A percentile compares a stretch with the other conserved stretches of the same genome.
Conservation (phyloP, 1,140 invertebrate species). For the Ceratosolen solmsi region DNA sequence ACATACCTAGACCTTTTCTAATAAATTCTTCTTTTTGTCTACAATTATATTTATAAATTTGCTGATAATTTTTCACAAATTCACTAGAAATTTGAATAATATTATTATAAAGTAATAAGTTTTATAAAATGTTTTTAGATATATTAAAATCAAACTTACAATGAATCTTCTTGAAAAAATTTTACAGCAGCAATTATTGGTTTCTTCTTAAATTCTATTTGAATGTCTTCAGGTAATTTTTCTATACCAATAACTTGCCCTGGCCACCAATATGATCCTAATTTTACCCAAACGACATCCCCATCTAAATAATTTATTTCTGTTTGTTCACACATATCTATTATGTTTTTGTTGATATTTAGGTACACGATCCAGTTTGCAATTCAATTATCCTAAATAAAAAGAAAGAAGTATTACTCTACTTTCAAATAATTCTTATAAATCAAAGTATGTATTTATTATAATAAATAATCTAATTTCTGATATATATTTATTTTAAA, state of each 20-base stretch:
- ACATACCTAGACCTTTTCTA: slow-evolving; percentile 84
- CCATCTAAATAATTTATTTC: slow-evolving; percentile 79
- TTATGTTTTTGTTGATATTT: neutral
- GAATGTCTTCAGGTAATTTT: slow-evolving; percentile 78
- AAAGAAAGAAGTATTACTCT: neutral
- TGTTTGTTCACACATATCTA: slow-evolving; percentile 77
- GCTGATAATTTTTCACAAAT: slow-evolving; percentile 81
- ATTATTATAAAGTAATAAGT: slow-evolving; percentile 56
- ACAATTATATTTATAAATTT: slow-evolving; percentile 85
- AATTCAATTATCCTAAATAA: slow-evolving; percentile 17
- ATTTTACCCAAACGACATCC: slow-evolving; percentile 88
- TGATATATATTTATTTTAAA: neutral
- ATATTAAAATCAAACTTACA: slow-evolving; percentile 77
- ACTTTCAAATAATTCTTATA: neutral
- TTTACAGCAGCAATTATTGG: slow-evolving; percentile 84
- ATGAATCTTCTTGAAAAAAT: slow-evolving; percentile 87
- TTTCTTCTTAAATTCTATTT: slow-evolving; percentile 77
- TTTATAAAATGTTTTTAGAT: slow-evolving; percentile 43
- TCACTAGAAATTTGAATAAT: slow-evolving; percentile 78
- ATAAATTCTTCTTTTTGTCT: slow-evolving; percentile 85
- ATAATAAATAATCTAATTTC: neutral
- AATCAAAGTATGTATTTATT: neutral
- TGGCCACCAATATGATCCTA: slow-evolving; percentile 85
- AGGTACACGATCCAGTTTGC: neutral
- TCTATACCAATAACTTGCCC: slow-evolving; percentile 80